Conservation (phyloP, 92 coral and sea anemone genomes). For the Phenganax stokvisi region DNA sequence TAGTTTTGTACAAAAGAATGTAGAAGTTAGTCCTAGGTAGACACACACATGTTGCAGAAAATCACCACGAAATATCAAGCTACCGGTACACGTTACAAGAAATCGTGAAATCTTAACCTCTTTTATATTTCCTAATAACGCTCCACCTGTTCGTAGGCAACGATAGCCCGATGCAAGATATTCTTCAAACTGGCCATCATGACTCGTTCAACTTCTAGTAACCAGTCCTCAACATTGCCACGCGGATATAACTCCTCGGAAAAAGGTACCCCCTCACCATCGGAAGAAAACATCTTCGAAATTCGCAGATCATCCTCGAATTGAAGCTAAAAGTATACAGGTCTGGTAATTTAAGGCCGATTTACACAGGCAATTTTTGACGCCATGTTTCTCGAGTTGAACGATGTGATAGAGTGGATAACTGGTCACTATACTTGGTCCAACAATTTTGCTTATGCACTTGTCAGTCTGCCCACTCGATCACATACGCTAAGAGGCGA, state of each 20-base stretch:
- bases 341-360: not conserved
- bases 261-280: constrained; percentile 92
- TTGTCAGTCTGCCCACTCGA: too few species aligned
- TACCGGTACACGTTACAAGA: too few species aligned
- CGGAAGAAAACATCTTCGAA: constrained; percentile 97
- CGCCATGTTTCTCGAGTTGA: too few species aligned
- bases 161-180: constrained; percentile 69
- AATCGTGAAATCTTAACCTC: not conserved
- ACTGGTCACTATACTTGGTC: too few species aligned
- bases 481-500: too few species aligned
- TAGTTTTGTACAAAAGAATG: too few species aligned
- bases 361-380: not conserved
- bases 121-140: not conserved
- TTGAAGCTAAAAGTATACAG: constrained; percentile 50
- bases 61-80: too few species aligned
- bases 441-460: too few species aligned
- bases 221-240: constrained; percentile 99
- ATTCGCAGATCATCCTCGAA: constrained; percentile 96
- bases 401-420: too few species aligned
- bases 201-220: constrained; percentile 87
- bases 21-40: too few species aligned
- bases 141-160: constrained; percentile 64
- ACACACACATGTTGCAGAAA: too few species aligned
- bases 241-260: constrained; percentile 79
- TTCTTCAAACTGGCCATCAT: constrained; percentile 85